Conservation (phyloP, 2,888 invertebrate genomes). For the Nomada goodeniana region DNA sequence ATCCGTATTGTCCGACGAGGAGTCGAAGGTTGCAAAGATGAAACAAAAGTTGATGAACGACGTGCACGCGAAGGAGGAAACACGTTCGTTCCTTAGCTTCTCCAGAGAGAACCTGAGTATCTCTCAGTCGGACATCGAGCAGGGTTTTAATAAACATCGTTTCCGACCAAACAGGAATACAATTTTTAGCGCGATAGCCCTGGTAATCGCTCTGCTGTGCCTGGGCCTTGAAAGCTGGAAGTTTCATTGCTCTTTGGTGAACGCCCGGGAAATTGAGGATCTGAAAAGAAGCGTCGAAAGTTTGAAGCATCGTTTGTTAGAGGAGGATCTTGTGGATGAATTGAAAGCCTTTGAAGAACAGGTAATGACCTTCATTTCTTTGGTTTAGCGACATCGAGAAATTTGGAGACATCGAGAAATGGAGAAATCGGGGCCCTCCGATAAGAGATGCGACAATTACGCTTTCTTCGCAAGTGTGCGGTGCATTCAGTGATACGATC, state of each 20-base stretch:
- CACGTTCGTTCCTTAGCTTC: constrained; percentile 78
- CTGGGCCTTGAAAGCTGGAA: constrained; percentile 78
- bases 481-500: too few relatives aligned
- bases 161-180: constrained; percentile 68
- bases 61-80: constrained; percentile 71
- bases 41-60: constrained; percentile 70
- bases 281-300: constrained; percentile 78
- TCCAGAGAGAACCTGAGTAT: constrained; percentile 81
- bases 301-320: constrained; percentile 78
- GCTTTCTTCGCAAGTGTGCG: too few relatives aligned
- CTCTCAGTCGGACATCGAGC: constrained; percentile 79
- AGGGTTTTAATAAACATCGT: constrained; percentile 74
- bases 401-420: too few relatives aligned
- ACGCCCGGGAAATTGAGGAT: constrained; percentile 75
- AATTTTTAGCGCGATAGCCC: constrained; percentile 72
- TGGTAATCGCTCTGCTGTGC: constrained; percentile 75
- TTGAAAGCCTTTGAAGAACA: constrained; percentile 80
- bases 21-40: constrained; percentile 63
- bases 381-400: too few relatives aligned
- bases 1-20: constrained; percentile 70
- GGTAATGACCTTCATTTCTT: constrained; percentile 67
- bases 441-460: too few relatives aligned
- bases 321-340: constrained; percentile 78
- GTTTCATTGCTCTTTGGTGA: constrained; percentile 72
- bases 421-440: too few relatives aligned